These are phyloP conservation scores for Sebastes umbrosus DNA, from an alignment of 2,797 vertebrate species.

Conservation along the genomic window DNA sequence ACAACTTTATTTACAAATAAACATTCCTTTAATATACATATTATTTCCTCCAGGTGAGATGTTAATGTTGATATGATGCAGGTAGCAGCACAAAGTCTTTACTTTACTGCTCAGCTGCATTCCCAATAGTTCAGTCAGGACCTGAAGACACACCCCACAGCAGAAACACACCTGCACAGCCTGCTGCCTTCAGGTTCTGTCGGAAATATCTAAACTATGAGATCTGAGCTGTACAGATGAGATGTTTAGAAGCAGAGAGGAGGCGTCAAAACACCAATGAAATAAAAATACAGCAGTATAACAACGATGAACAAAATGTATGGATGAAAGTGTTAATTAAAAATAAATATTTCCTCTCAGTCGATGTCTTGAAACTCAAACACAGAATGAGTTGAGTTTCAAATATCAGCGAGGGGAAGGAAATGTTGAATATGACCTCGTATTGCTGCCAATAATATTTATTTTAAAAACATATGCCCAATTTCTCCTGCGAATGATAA, in stretches of 20 bases:
- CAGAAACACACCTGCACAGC: not conserved
- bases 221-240: no score
- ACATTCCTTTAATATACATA: rapidly evolving
- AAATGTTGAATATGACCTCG: not conserved
- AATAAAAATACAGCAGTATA: no score
- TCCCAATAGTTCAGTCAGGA: not conserved
- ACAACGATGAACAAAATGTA: no score
- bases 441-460: not conserved
- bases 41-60: not conserved
- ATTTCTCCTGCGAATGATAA: not conserved
- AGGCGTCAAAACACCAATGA: no score
- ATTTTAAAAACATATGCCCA: no score
- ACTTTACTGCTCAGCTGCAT: not conserved
- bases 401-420: not conserved
- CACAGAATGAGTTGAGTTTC: not conserved
- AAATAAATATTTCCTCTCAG: not conserved
- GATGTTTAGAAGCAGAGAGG: not conserved
- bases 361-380: not conserved
- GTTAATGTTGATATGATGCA: not conserved
- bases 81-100: not conserved
- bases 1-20: no score
- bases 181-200: slow-evolving; percentile 25
- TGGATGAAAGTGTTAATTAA: no score
- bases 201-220: not conserved
- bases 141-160: not conserved